Conservation (phyloP, 2,888 invertebrate genomes). For the Platycheirus rosarum region DNA sequence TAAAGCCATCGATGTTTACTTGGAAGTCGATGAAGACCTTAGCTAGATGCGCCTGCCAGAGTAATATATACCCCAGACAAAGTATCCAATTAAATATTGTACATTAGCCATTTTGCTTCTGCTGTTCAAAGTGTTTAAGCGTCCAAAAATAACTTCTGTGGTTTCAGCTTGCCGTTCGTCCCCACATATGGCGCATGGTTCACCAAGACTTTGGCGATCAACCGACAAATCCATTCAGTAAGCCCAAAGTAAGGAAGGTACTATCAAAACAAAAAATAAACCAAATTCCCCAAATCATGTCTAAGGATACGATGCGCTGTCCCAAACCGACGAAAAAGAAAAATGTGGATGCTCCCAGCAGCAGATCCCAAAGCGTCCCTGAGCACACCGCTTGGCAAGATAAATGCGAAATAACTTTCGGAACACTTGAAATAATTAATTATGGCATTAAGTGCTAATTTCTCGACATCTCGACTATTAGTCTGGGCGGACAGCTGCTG, state of each 20-base stretch:
- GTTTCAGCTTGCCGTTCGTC: constrained; percentile 22
- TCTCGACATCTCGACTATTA: constrained; percentile 74
- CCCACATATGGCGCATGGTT: constrained; percentile 32
- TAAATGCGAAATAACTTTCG: constrained; percentile 72
- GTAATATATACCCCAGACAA: constrained; percentile 63
- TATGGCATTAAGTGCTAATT: constrained; percentile 75
- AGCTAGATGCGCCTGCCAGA: constrained; percentile 51
- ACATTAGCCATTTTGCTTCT: constrained; percentile 26
- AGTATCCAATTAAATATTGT: constrained; percentile 72
- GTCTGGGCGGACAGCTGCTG: constrained; percentile 73
- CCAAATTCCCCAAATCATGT: constrained; percentile 38
- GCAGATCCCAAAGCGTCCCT: not conserved
- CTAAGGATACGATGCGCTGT: constrained; percentile 3
- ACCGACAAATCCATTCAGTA: constrained; percentile 71
- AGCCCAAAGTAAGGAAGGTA: constrained; percentile 5
- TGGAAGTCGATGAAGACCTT: constrained; percentile 49
- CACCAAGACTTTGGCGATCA: constrained; percentile 60
- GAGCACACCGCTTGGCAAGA: constrained; percentile 59
- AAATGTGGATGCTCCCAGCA: constrained; percentile 24
- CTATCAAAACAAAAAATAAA: constrained; percentile 12
- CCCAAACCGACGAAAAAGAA: constrained; percentile 15
- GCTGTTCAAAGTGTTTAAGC: not conserved
- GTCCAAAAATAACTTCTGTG: constrained; percentile 61
- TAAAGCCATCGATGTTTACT: not conserved
- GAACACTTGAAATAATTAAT: constrained; percentile 75